phyloP scores from a whole-genome alignment of 2,797 vertebrate genomes.

The Aeoliscus strigatus region DNA sequence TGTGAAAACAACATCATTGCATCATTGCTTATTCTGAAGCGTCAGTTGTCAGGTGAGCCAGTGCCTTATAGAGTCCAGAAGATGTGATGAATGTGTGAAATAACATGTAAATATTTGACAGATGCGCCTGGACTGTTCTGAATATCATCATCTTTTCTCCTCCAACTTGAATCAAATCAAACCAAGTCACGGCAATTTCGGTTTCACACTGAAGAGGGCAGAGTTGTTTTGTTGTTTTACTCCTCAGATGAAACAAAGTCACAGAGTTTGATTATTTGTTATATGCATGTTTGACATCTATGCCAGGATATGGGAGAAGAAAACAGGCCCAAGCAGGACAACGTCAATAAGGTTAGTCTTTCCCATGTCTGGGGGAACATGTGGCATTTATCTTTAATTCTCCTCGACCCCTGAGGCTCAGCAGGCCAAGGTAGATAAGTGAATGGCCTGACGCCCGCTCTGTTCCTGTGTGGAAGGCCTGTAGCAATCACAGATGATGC shows the following conservation, averaged over 20 bases:
- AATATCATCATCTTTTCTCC: neutral
- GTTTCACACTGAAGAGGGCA: constrained; percentile 55
- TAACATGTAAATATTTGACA: neutral
- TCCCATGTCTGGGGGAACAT: constrained; percentile 8
- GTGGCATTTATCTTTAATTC: constrained; percentile 52
- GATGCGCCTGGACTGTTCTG: too few relatives aligned
- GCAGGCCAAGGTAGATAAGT: constrained; percentile 54
- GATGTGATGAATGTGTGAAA: too few relatives aligned
- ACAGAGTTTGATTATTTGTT: too few relatives aligned
- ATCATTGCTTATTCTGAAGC: too few relatives aligned
- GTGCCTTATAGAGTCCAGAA: too few relatives aligned
- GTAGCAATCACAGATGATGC: constrained; percentile 54
- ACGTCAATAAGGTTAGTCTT: too few relatives aligned
- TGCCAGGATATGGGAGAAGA: too few relatives aligned
- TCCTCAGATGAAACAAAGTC: too few relatives aligned
- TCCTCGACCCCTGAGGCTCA: constrained; percentile 40
- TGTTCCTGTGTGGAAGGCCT: constrained; percentile 50
- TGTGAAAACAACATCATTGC: too few relatives aligned
- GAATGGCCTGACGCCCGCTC: constrained; percentile 46
- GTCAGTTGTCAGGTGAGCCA: too few relatives aligned
- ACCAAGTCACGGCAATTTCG: constrained; percentile 18
- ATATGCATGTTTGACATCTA: too few relatives aligned
- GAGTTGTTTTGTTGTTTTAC: constrained; percentile 38
- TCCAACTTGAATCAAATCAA: neutral
- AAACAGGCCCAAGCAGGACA: too few relatives aligned